phyloP scores from a whole-genome alignment of 2,113 vertebrate species.

The Alaudala cheleensis region DNA sequence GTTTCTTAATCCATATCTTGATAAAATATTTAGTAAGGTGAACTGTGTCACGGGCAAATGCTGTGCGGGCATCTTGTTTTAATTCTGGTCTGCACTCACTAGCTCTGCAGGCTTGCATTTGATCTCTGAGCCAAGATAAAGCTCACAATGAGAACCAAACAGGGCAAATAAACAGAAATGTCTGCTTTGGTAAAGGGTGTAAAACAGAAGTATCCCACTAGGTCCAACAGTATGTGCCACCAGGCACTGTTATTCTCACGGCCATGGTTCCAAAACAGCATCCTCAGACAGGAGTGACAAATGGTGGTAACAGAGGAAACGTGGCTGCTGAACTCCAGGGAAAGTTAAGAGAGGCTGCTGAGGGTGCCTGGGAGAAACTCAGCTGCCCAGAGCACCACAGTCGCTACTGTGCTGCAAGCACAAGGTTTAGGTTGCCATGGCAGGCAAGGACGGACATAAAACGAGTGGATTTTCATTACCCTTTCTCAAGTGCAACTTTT shows the following conservation, averaged over 20 bases:
- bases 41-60: not conserved
- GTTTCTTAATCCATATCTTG: not conserved
- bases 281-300: not conserved
- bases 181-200: slow-evolving; percentile 6
- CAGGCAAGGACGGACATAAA: not conserved
- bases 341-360: not conserved
- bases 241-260: fast-evolving
- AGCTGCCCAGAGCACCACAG: not conserved
- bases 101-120: slow-evolving; percentile 41
- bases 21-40: slow-evolving; percentile 54
- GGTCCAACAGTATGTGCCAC: not conserved
- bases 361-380: not conserved
- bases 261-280: not conserved
- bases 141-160: slow-evolving; percentile 41
- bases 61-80: slow-evolving; percentile 26
- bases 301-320: fast-evolving
- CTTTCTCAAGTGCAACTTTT: not conserved
- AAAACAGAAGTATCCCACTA: not conserved
- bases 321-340: not conserved
- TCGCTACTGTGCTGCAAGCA: fast-evolving
- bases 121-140: slow-evolving; percentile 58
- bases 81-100: slow-evolving; percentile 34
- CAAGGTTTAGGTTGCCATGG: not conserved
- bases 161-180: slow-evolving; percentile 46
- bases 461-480: not conserved